Conservation (phyloP, 2,113 vertebrate genomes). For the Rhinogobius similis region DNA sequence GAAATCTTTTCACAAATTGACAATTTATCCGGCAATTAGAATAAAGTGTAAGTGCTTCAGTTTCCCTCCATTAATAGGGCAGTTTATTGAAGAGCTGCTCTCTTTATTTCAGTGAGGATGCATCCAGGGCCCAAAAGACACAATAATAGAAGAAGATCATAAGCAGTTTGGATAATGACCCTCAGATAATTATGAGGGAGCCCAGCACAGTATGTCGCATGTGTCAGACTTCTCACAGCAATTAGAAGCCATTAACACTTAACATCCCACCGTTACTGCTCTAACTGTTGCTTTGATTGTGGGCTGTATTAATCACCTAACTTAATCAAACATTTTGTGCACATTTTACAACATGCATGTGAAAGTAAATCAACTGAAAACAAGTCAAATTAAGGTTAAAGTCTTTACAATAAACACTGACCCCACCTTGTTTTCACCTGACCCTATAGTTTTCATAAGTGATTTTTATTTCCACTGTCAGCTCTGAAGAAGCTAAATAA, state of each 20-base stretch:
- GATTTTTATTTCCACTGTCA: no score
- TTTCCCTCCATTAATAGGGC: conserved; percentile 1
- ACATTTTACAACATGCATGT: conserved; percentile 5
- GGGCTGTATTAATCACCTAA: conserved; percentile 50
- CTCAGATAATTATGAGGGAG: conserved; percentile 57
- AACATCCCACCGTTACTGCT: conserved; percentile 38
- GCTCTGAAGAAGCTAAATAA: no score
- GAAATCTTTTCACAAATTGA: not conserved
- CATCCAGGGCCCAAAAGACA: conserved; percentile 32
- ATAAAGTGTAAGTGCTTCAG: not conserved
- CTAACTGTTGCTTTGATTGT: conserved; percentile 50
- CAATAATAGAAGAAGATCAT: conserved; percentile 40
- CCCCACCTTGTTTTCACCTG: no score
- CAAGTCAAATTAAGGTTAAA: no score
- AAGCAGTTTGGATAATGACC: conserved; percentile 60
- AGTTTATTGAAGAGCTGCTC: not conserved
- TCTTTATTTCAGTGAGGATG: conserved; percentile 14
- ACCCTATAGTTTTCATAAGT: no score
- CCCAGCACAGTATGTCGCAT: conserved; percentile 44
- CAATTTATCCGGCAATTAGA: conserved; percentile 1
- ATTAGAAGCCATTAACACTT: conserved; percentile 60
- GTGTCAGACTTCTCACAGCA: conserved; percentile 34
- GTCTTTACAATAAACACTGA: no score
- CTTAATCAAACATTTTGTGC: conserved; percentile 33
- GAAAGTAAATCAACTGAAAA: not conserved